Evolutionary conservation across 1,140 invertebrate species (phyloP), one percentile per base, ranked within the genome.

Genomic region (Trachymyrmex septentrionalis): DNA sequence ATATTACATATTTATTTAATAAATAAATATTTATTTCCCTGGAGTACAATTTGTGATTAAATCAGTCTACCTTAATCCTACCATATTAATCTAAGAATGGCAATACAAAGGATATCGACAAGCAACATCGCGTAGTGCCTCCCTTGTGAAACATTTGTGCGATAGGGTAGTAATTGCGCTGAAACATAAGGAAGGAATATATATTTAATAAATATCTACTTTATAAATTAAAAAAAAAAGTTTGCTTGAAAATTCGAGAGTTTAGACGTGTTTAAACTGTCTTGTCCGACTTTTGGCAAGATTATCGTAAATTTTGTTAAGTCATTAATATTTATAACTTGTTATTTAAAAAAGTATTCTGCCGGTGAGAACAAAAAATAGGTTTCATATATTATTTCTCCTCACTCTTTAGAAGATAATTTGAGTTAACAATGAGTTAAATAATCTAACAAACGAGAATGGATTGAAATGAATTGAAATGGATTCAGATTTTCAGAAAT

Each of bases 141-240:
- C 5, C 80, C 57, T 73, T 84, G 80, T 1, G 80, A 84, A 75
- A 75, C 69, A 61, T 84, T 84, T 87, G 44, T 78, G 78, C n/a
- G 78, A 78, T 77, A 90, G 14, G 21, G 80, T 50, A 84, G 44
- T 73, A 84, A 87, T 85, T 87, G 85, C 44, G 73, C 88, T 90
- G 88, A 78, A 89, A 89, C 63, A 78, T 57, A 64, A 21, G 14
- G 21, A 85, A 85, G 48, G 53, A 44, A 66, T 21, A 34, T 44
- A 14, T 7, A 55, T 66, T 84, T 73, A 84, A 75, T 73, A 50
- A 75, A 61, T 59, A 10, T 78, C 19, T 21, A 61, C 2, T 6
- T 3, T n/a, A 75, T 12, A 2, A 44, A 21, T 66, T 14, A 9
- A n/a, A 27, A 82, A 48, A 3, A 34, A 7, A 9, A 0, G 3